Evolutionary conservation across 1,140 invertebrate genomes (phyloP), one percentile per base, ranked within the genome.

Genomic region (Diplogasteroides magnus): DNA sequence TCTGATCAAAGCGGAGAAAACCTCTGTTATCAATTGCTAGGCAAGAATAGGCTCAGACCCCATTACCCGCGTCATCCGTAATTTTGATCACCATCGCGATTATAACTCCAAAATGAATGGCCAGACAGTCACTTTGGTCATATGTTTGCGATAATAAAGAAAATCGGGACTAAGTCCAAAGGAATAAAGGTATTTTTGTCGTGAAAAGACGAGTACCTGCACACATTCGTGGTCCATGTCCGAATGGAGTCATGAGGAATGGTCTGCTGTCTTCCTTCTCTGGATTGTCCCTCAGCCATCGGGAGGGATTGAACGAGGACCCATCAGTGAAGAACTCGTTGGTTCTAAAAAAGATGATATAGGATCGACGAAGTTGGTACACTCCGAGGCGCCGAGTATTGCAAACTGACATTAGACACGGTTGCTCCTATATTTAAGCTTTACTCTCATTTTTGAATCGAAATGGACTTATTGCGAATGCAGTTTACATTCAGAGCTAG

Each of bases 191-290:
- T 37, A n/a, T 13, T 31, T 64, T 11, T 64, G 25, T 29, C 62
- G 28, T 37, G 13, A 13, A 23, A 56, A 13, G 57, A 23, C 64
- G 70, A 72, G 71, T n/a, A 83, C 87, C 88, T 29, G 86, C 83
- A 77, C 87, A 87, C 86, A 87, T 87, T 31, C 87, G 73, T 2
- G 82, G 77, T 0, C 94, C 94, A 65, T 88, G 87, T 0, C 94
- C 94, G 84, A 96, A 97, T 0, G 93, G 91, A 1, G 90, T 88
- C 0, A 93, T 87, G 23, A 93, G 83, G 71, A 87, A 89, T 0
- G 88, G 88, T 83, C 89, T 84, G 69, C 79, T 63, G 1, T 74
- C 62, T 23, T 69, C 66, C 19, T 84, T 76, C 55, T 78, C 74
- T 3, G 84, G 79, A 19, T 75, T 58, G 15, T 78, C 82, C 19